A percentile compares a stretch with the other conserved stretches of the same genome.
Evolutionary conservation across 1,140 invertebrate genomes (phyloP).

Genomic region (Drosophila obscura): DNA sequence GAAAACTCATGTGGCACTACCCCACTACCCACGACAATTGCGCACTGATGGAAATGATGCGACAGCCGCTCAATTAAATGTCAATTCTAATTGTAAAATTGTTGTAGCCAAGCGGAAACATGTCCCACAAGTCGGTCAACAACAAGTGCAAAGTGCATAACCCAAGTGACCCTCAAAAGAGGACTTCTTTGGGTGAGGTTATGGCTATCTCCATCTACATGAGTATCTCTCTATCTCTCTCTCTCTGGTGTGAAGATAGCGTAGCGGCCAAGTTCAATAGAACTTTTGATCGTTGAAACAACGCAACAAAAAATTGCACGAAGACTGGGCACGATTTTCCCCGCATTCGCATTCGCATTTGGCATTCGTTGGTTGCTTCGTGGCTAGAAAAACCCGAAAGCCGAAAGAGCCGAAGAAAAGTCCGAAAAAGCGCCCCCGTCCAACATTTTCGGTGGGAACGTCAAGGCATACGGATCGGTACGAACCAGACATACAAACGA

Average conservation of each 20-base stretch:
- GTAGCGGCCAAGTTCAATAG: slow-evolving; percentile 50
- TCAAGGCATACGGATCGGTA: slow-evolving; percentile 65
- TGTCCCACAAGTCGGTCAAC: slow-evolving; percentile 14
- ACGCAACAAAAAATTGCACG: slow-evolving; percentile 9
- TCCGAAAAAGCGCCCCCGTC: slow-evolving; percentile 27
- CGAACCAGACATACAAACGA: slow-evolving; percentile 26
- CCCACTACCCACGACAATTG: slow-evolving; percentile 15
- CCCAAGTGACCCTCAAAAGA: neutral
- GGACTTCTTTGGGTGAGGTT: slow-evolving; percentile 9
- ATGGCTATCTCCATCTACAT: neutral
- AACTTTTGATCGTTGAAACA: slow-evolving; percentile 14
- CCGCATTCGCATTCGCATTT: slow-evolving; percentile 6
- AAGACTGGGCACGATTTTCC: slow-evolving; percentile 36
- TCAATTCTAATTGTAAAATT: slow-evolving; percentile 51
- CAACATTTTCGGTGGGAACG: slow-evolving; percentile 69
- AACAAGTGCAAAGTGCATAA: slow-evolving; percentile 38
- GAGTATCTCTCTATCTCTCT: neutral
- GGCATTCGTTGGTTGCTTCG: neutral
- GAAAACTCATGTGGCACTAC: slow-evolving; percentile 26
- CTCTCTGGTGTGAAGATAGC: slow-evolving; percentile 7
- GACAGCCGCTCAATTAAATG: slow-evolving; percentile 48
- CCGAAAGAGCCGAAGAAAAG: slow-evolving; percentile 24
- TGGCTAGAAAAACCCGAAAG: slow-evolving; percentile 41
- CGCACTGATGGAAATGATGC: slow-evolving; percentile 20
- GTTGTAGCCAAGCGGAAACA: slow-evolving; percentile 45